These are phyloP conservation scores for Lordiphosa fenestrarum DNA, from an alignment of 2,888 invertebrate genomes.

Conservation along the genomic window DNA sequence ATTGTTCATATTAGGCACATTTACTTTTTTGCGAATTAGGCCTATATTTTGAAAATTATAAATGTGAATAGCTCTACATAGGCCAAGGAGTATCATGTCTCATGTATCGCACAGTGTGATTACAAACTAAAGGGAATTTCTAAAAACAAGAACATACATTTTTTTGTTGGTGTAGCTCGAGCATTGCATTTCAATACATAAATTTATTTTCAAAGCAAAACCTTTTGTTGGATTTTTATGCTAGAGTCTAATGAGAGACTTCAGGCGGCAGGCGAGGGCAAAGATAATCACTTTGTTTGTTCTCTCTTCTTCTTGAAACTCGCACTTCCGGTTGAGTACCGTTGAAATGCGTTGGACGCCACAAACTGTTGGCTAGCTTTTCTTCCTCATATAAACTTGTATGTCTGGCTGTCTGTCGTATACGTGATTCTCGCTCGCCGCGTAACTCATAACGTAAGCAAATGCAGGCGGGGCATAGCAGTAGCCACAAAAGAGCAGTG, in stretches of 20 bases:
- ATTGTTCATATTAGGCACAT: too few relatives aligned
- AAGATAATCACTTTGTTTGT: constrained; percentile 10
- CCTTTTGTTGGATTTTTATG: constrained; percentile 38
- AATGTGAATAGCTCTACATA: too few relatives aligned
- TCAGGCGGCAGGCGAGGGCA: constrained; percentile 9
- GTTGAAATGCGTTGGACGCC: constrained; percentile 36
- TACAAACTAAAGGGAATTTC: too few relatives aligned
- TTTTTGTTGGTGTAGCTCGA: too few relatives aligned
- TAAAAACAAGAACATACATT: too few relatives aligned
- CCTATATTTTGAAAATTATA: too few relatives aligned
- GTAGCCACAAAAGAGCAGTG: constrained; percentile 1
- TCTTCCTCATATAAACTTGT: constrained; percentile 1
- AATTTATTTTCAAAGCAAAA: constrained; percentile 5
- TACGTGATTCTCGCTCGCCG: constrained; percentile 27
- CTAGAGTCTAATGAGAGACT: constrained; percentile 51
- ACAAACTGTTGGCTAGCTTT: constrained; percentile 48
- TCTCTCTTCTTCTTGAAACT: constrained; percentile 15
- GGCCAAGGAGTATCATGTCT: too few relatives aligned
- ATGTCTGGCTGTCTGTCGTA: constrained; percentile 15
- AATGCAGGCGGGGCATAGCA: constrained; percentile 66
- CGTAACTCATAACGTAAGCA: constrained; percentile 49
- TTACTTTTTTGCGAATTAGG: too few relatives aligned
- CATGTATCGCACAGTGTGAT: too few relatives aligned
- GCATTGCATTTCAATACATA: too few relatives aligned
- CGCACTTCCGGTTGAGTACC: constrained; percentile 60